Evolutionary conservation across 2,888 invertebrate genomes (phyloP).

Genomic region (Taphrorychus bicolor): DNA sequence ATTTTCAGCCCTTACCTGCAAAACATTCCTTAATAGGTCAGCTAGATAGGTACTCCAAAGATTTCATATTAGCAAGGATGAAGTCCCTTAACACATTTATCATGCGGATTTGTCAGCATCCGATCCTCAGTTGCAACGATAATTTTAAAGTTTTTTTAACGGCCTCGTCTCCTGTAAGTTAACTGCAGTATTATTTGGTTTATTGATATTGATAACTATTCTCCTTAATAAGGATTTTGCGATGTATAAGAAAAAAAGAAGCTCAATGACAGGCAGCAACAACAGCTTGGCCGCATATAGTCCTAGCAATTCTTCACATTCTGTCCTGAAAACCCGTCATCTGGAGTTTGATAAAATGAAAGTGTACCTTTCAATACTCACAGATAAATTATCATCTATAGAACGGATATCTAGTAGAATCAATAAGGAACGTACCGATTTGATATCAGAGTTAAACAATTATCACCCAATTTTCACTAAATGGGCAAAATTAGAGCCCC

Average conservation of each 20-base stretch:
- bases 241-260: constrained; percentile 28
- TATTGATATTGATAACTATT: neutral
- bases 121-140: constrained; percentile 71
- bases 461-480: constrained; percentile 68
- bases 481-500: constrained; percentile 68
- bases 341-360: constrained; percentile 70
- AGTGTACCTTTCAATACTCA: constrained; percentile 66
- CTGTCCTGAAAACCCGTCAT: constrained; percentile 65
- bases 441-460: constrained; percentile 64
- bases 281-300: constrained; percentile 22
- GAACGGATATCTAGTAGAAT: constrained; percentile 71
- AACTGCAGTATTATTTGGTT: neutral
- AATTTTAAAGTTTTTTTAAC: constrained; percentile 71
- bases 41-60: constrained; percentile 73
- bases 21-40: constrained; percentile 73
- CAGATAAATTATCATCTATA: constrained; percentile 68
- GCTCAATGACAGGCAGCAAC: constrained; percentile 19
- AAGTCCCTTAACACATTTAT: constrained; percentile 71
- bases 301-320: constrained; percentile 50
- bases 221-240: constrained; percentile 33
- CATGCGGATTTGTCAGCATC: constrained; percentile 71
- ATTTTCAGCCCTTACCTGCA: constrained; percentile 69
- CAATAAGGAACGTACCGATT: constrained; percentile 68
- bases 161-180: constrained; percentile 67
- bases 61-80: constrained; percentile 73